Evolutionary conservation across 2,888 invertebrate species (phyloP).

Genomic region (Drosophila colorata): DNA sequence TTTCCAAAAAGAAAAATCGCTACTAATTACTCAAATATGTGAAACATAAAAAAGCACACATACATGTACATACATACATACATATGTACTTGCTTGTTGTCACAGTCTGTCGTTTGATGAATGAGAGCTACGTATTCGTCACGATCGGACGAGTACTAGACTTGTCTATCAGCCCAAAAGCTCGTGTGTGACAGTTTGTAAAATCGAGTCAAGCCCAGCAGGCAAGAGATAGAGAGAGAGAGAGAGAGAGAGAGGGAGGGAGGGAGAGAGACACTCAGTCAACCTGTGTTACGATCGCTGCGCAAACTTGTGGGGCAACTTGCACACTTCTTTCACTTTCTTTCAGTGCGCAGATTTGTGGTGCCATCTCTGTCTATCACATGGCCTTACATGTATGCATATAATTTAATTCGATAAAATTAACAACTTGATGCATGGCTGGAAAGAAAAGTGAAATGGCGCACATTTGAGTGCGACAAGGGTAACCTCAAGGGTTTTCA

Average conservation of each 20-base stretch:
- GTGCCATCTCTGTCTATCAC: conserved; percentile 44
- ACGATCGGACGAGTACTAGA: conserved; percentile 42
- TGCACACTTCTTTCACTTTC: conserved; percentile 69
- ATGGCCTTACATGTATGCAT: conserved; percentile 6
- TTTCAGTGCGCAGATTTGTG: conserved; percentile 35
- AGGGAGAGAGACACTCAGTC: conserved; percentile 24
- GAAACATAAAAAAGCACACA: conserved; percentile 12
- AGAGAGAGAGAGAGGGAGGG: no score
- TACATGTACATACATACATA: conserved; percentile 3
- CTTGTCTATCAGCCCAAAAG: conserved; percentile 29
- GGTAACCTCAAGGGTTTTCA: conserved; percentile 66
- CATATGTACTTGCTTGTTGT: conserved; percentile 10
- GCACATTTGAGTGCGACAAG: conserved; percentile 48
- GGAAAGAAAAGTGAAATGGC: conserved; percentile 71
- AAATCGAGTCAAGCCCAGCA: conserved; percentile 18
- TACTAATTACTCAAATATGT: conserved; percentile 36
- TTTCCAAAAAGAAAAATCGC: conserved; percentile 45
- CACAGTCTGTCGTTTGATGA: conserved; percentile 26
- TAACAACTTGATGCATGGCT: conserved; percentile 56
- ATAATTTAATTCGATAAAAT: conserved; percentile 71
- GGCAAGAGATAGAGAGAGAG: background rate
- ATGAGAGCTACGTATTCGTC: conserved; percentile 51
- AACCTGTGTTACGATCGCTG: conserved; percentile 59
- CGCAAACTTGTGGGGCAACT: conserved; percentile 51
- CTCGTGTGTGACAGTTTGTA: conserved; percentile 61